Percentiles rank a stretch among this genome's conserved stretches.
phyloP scores from a whole-genome alignment of 2,797 vertebrate species.

The Urophycis tenuis region DNA sequence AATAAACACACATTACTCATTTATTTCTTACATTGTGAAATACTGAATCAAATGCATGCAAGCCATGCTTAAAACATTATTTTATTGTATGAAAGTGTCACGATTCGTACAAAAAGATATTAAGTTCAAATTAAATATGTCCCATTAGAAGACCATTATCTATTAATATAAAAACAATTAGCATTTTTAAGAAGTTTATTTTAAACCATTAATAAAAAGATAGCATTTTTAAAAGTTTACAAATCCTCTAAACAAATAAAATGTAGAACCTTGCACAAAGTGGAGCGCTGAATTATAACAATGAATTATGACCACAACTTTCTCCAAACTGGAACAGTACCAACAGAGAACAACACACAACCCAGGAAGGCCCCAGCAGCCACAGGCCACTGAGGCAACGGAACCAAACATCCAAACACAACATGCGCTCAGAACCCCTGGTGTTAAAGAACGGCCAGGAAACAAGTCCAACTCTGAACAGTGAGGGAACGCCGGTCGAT shows the following conservation, averaged over 20 bases:
- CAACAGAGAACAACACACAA: too few species aligned
- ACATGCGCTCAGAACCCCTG: neutral
- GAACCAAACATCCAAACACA: too few species aligned
- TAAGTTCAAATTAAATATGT: neutral
- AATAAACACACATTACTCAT: too few species aligned
- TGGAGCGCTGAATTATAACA: neutral
- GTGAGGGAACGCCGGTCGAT: neutral
- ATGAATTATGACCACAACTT: neutral
- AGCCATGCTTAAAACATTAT: neutral
- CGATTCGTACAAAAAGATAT: neutral
- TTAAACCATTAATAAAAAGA: slow-evolving; percentile 44
- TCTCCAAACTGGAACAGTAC: neutral
- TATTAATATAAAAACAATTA: slow-evolving; percentile 7
- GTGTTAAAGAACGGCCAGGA: neutral
- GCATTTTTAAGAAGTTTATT: slow-evolving; percentile 54
- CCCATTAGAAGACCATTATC: neutral
- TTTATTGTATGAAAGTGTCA: neutral
- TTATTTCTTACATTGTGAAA: neutral
- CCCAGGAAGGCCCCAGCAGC: neutral
- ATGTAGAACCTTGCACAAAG: slow-evolving; percentile 25
- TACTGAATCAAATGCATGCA: neutral
- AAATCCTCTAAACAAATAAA: slow-evolving; percentile 43
- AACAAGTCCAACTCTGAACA: neutral
- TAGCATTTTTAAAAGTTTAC: slow-evolving; percentile 50
- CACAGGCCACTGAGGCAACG: too few species aligned